Evolutionary conservation across 37 sponge, comb jelly and placozoan genomes (phyloP), one percentile per base, ranked within the genome.

Genomic region (Hexactinellida sp.): DNA sequence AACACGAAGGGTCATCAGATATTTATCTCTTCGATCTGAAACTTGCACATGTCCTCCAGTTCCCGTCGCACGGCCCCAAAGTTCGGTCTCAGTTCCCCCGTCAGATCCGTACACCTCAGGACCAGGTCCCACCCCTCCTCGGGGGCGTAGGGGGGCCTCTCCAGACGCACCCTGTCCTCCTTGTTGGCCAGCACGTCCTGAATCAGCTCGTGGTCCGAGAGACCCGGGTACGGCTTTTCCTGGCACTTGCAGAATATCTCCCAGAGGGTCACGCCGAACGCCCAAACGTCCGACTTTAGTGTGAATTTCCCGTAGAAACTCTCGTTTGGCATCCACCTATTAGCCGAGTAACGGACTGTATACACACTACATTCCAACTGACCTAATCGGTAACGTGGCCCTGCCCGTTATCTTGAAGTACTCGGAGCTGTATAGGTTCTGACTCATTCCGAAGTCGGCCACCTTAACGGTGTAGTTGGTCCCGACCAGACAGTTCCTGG

Each of bases 241-340:
- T 89, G 82, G 24, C 92, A 83, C 36, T 91, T 85, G 0, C 87
- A 90, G 71, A 90, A 91, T 13, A 94, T 87, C 89, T 94, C 94
- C 94, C 94, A 94, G 86, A 94, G 54, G 0, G 85, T 87, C 34
- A 94, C 91, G 24, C 94, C 94, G 83, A 83, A 94, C 39, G 94
- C 88, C 92, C 92, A 94, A 16, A 89, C 89, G 82, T 94, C 94
- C 10, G 94, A 82, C 88, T 94, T 94, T 82, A 88, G 86, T 0
- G 94, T 91, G 84, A 94, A 94, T 82, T 90, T 90, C 16, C 94
- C 94, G 54, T 92, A 94, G 87, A 94, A 94, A 7, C 91, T 91
- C 84, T 94, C 94, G 30, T 88, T 90, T 1, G 94, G 89, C 94
- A 94, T 94, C 94, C 94, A 94, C 28, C 94, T 87, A 54, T 90